Base-by-base conservation (phyloP, 2,113 vertebrate genomes). In the Chaetops frenatus region DNA sequence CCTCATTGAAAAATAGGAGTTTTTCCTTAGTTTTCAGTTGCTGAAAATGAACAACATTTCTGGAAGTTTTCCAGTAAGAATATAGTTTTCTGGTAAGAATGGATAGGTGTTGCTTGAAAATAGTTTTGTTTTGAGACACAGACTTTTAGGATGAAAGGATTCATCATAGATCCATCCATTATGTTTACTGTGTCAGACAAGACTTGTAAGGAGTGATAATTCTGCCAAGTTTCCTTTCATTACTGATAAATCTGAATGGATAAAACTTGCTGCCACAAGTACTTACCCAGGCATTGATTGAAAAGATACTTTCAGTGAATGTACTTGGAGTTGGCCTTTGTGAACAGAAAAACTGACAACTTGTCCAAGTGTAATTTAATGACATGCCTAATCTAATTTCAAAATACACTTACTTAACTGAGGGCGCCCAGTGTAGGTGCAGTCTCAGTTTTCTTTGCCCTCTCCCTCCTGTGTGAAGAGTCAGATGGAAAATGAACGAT, bases 401-500 rank as follows among this genome's bases (percentile, higher is more conserved):
- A 71, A 71, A 79, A 62, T 62, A 21, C 13, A 24, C 16, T 69
- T 69, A 25, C 23, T 44, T 81, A 40, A 45, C n/a, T 54, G 71
- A 76, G 35, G 21, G 17, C 20, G 16, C 35, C 22, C 23, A 9
- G 13, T 45, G 28, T 1, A 0, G 23, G 8, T 76, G 17, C 38
- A 22, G 42, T 80, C 44, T 40, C 1, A 1, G 58, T 94, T 35
- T 88, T 85, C 36, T 53, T 86, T 3, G 0, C 24, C n/a, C 8
- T 72, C 27, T 67, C 27, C 42, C 54, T 86, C 18, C 33, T 67
- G 11, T 33, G 10, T 47, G 45, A 86, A 36, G 20, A 61, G 25
- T 18, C 0, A 0, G 19, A 38, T 72, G 22, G 33, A 86, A 83
- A 72, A 61, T 7, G 8, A 53, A 45, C 3, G 2, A n/a, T 65